Evolutionary conservation across 92 coral and sea anemone species (phyloP), one percentile per base, ranked within the genome.

Genomic region (Siderastrea radians): DNA sequence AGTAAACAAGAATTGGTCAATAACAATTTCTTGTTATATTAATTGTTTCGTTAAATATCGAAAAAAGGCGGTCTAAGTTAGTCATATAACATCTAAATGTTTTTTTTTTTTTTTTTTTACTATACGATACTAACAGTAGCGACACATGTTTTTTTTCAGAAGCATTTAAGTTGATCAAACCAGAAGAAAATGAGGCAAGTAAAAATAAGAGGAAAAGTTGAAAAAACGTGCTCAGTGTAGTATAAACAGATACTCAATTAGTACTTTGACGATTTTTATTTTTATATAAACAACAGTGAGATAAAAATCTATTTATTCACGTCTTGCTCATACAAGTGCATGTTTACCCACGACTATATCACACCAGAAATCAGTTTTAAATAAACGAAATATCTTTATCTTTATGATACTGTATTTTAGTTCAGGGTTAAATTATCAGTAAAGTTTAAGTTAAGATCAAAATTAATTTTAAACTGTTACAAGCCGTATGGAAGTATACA

Each of bases 141-240:
- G 19, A 16, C 6, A 8, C 13, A 16, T 6, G 1, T 65, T 45
- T 26, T 46, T 43, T 52, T 80, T 65, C 75, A 80, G 84, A 54
- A 66, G 84, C 63, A 16, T 51, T 67, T 57, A 80, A 19, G 64
- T 80, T 80, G 49, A 7, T 61, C 10, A 57, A 43, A 19, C n/a
- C 84, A 5, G 61, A 19, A 38, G 61, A 80, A 66, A 52, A 80
- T 80, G 74, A 80, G 84, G 84, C 67, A 80, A 19, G 74, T 11
- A 26, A 38, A 47, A 3, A 17, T 17, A 68, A 11, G 2, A 7
- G 14, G 13, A 43, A 58, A 9, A 44, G 19, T 60, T 62, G 45
- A 44, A 15, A 45, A 45, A 6, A n/a, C 6, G 44, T 47, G 1
- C 72, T 5, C 52, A 17, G 38, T 66, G 2, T 43, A 80, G 45